Base-by-base conservation (phyloP, 1,140 invertebrate species). In the Lepidurus packardi region DNA sequence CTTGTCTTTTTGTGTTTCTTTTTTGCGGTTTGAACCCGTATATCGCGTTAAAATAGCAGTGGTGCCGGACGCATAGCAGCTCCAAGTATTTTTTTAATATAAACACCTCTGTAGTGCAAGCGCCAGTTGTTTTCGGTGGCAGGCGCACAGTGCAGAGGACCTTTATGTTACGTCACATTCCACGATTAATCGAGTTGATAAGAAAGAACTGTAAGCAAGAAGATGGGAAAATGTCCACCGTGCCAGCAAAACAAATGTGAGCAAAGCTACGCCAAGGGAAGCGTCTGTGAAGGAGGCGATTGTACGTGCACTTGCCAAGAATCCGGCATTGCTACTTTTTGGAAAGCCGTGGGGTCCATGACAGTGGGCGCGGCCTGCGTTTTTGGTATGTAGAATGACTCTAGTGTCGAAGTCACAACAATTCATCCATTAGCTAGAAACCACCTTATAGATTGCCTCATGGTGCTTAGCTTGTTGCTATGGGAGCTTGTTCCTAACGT, bases 251-350 rank as follows among this genome's bases (percentile, higher is more conserved):
- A 77, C 43, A n/a, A 77, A 77, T 77, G 75, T 43, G 6, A 41
- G 75, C 7, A 77, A 77, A 45, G 42, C 5, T 16, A 42, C 75
- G 24, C 5, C 10, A 76, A 76, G 1, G 7, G 41, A 21, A 11
- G 10, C 10, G 7, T 11, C 7, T 76, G 75, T 7, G 3, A 76
- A n/a, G n/a, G 75, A 1, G 42, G 44, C 10, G 75, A 44, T 21
- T 76, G 75, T 44, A 43, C 41, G 41, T 76, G 75, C n/a, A 44
- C 16, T 45, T 77, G 75, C 24, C 75, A 44, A 44, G 75, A 77
- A 77, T 44, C 43, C 9, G 1, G 25, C 5, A 6, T 1, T 10
- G 4, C 34, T 8, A 53, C 75, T 7, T 9, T 77, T 11, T 45
- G 7, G 41, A 77, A 44, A 77, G 16, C 75, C 24, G 43, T 21